Evolutionary conservation across 1,140 invertebrate species (phyloP), one percentile per base, ranked within the genome.

Genomic region (Copidosoma floridanum): DNA sequence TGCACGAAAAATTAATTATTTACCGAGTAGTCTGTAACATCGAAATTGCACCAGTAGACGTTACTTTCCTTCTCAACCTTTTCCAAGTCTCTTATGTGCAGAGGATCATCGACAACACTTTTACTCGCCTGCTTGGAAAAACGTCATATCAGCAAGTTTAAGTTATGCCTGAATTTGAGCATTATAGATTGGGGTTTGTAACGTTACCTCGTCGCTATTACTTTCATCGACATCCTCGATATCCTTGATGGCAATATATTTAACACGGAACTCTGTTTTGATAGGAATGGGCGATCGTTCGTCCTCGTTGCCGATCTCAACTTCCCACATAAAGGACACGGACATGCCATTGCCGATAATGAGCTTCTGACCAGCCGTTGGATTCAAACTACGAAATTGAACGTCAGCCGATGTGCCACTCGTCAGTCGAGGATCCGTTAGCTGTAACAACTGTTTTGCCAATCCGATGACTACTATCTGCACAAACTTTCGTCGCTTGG

Each of bases 311-410:
- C 87, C 75, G 77, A 80, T 83, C 41, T 88, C 84, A 18, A 95
- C 74, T 77, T 93, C 89, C 89, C 91, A 94, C 82, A 95, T 86
- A 72, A 89, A 94, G 1, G 88, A 89, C 0, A 89, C 86, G 44
- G 85, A 89, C 60, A 89, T 84, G 0, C 87, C 85, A 61, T 84
- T 85, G 48, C 83, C 84, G 48, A 90, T 81, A 41, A 83, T 71
- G 81, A 88, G 67, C 65, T 76, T 78, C 66, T 83, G 82, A 55
- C 79, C 81, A 65, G 81, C 78, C 47, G 76, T 69, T 6, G 87
- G 86, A 77, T 90, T 91, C 46, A 88, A 76, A 68, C 85, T 85
- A 3, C 85, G 80, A 27, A 89, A 82, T 48, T 83, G 83, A 51
- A 85, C 82, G 48, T 83, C 81, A 24, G 68, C 74, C 16, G 70